Percentiles rank a stretch among this genome's conserved stretches.
Conservation (phyloP, 1,140 invertebrate genomes). For the Hylyphantes graminicola region DNA sequence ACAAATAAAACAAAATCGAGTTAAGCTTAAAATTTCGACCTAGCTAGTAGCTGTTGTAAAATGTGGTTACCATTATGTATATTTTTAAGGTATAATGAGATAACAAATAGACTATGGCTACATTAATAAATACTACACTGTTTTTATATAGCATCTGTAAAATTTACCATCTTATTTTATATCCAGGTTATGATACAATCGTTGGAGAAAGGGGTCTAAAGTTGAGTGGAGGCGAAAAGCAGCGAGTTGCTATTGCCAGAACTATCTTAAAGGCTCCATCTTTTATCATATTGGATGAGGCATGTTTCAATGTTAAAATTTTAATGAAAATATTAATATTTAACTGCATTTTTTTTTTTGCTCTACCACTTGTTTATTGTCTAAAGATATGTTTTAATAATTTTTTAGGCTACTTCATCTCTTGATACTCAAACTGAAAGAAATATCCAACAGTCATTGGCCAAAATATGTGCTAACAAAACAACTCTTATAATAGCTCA, state of each 20-base stretch:
- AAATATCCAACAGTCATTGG: slow-evolving; percentile 75
- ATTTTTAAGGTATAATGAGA: no score
- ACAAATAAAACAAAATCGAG: no score
- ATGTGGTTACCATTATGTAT: no score
- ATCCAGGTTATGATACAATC: slow-evolving; percentile 68
- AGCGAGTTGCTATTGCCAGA: slow-evolving; percentile 91
- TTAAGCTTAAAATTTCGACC: no score
- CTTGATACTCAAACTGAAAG: slow-evolving; percentile 67
- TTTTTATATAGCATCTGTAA: no score
- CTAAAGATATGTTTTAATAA: neutral
- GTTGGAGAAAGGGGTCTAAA: slow-evolving; percentile 71
- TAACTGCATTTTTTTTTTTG: no score
- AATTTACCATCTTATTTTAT: neutral
- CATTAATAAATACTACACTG: no score
- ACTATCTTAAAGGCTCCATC: slow-evolving; percentile 88
- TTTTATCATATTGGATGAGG: slow-evolving; percentile 91
- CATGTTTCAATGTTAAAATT: slow-evolving; percentile 67
- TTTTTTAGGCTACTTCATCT: slow-evolving; percentile 67
- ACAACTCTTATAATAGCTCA: slow-evolving; percentile 95
- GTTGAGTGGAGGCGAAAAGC: slow-evolving; percentile 86
- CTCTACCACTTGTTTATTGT: neutral
- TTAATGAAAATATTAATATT: neutral
- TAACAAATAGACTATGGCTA: no score
- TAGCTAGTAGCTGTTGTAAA: no score
- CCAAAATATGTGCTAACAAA: slow-evolving; percentile 81